Evolutionary conservation across 2,797 vertebrate species (phyloP).

Genomic region (Chloroceryle amazona): DNA sequence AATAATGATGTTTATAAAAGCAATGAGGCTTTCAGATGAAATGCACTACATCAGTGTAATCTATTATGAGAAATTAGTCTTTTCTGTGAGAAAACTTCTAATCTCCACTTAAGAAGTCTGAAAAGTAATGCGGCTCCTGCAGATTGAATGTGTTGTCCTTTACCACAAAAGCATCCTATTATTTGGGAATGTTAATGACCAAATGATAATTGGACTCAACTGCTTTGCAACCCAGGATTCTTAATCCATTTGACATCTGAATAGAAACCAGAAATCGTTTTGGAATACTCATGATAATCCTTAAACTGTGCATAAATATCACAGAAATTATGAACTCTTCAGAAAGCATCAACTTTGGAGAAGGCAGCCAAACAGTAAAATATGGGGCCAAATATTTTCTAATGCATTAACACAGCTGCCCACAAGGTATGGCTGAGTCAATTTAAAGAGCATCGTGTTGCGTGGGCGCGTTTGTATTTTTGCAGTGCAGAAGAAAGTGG

Average conservation of each 20-base stretch:
- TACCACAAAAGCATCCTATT: background rate
- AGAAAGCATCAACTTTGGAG: background rate
- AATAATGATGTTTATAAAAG: conserved; percentile 26
- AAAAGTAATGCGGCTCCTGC: background rate
- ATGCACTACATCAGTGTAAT: background rate
- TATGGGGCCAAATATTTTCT: background rate
- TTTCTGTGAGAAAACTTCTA: background rate
- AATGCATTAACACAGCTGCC: background rate
- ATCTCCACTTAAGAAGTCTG: background rate
- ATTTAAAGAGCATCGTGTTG: background rate
- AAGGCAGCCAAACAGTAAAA: background rate
- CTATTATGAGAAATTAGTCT: background rate
- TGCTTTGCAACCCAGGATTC: background rate
- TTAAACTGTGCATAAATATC: background rate
- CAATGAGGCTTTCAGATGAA: conserved; percentile 16
- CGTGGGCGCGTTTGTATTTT: rapidly evolving
- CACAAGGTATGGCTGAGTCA: background rate
- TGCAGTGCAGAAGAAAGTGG: background rate
- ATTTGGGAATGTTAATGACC: background rate
- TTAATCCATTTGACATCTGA: conserved; percentile 25
- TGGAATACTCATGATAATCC: background rate
- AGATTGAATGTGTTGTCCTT: background rate
- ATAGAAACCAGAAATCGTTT: background rate
- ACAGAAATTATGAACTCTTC: background rate
- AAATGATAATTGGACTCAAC: background rate